Evolutionary conservation across 2,888 invertebrate genomes (phyloP).

Genomic region (Morpho deidamia): DNA sequence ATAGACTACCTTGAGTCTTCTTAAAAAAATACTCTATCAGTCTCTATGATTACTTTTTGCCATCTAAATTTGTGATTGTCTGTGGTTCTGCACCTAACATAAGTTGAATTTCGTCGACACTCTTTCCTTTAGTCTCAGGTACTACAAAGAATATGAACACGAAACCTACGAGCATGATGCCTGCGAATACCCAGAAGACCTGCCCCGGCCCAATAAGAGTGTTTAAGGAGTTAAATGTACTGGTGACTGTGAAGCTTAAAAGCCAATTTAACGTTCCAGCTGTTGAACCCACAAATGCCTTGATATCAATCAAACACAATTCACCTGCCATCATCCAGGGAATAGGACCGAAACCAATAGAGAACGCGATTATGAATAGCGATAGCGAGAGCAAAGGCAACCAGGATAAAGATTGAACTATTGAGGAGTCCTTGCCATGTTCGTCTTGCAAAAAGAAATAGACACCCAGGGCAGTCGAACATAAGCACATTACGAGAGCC

Average conservation of each 20-base stretch:
- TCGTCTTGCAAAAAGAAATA: constrained; percentile 79
- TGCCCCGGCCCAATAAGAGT: constrained; percentile 76
- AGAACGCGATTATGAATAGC: constrained; percentile 88
- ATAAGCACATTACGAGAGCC: constrained; percentile 83
- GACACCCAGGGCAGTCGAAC: constrained; percentile 83
- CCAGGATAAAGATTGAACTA: constrained; percentile 81
- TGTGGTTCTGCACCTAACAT: constrained; percentile 60
- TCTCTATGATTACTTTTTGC: constrained; percentile 54
- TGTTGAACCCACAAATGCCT: constrained; percentile 86
- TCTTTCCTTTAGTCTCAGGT: constrained; percentile 84
- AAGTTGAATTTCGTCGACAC: constrained; percentile 81
- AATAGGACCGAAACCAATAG: constrained; percentile 91
- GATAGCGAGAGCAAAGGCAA: constrained; percentile 86
- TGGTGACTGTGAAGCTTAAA: constrained; percentile 88
- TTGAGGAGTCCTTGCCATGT: constrained; percentile 41
- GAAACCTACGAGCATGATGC: constrained; percentile 80
- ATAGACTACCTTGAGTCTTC: constrained; percentile 31
- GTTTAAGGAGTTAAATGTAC: constrained; percentile 81
- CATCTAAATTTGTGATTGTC: constrained; percentile 34
- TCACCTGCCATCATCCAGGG: constrained; percentile 92
- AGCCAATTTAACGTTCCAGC: constrained; percentile 91
- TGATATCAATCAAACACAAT: constrained; percentile 88
- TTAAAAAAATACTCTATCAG: constrained; percentile 52
- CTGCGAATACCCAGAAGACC: constrained; percentile 87
- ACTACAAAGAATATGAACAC: constrained; percentile 83